Conservation (phyloP, 2,113 vertebrate species). For the Odocoileus virginianus region DNA sequence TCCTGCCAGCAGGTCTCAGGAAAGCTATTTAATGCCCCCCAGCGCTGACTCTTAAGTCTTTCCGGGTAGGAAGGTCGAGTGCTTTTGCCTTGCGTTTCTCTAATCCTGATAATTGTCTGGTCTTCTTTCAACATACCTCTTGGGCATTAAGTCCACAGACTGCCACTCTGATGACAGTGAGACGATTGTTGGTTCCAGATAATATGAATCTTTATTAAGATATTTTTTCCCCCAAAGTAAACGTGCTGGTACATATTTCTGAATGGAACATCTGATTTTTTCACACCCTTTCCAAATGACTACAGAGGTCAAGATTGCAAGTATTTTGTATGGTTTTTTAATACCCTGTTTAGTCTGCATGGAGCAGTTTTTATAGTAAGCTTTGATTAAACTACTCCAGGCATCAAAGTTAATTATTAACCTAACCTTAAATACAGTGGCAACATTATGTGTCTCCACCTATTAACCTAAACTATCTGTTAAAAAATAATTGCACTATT, state of each 20-base stretch:
- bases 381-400: constrained; percentile 58
- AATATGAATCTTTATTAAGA: background rate
- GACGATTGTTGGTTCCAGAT: background rate
- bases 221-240: background rate
- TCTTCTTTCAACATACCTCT: background rate
- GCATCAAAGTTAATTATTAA: constrained; percentile 71
- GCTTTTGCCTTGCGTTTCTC: background rate
- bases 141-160: background rate
- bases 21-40: constrained; percentile 14
- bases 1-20: background rate
- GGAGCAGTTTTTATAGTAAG: constrained; percentile 32
- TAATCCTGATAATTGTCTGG: background rate
- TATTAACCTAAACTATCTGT: constrained; percentile 65
- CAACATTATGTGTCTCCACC: constrained; percentile 66
- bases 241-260: background rate
- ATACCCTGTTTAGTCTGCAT: background rate
- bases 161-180: background rate
- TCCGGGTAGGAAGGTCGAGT: background rate
- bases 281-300: background rate
- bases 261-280: background rate
- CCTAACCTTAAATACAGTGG: constrained; percentile 67
- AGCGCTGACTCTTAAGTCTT: constrained; percentile 31
- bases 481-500: constrained; percentile 57
- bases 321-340: background rate
- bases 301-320: constrained; percentile 7